phyloP scores from a whole-genome alignment of 1,140 invertebrate genomes.

The Latrodectus geometricus region DNA sequence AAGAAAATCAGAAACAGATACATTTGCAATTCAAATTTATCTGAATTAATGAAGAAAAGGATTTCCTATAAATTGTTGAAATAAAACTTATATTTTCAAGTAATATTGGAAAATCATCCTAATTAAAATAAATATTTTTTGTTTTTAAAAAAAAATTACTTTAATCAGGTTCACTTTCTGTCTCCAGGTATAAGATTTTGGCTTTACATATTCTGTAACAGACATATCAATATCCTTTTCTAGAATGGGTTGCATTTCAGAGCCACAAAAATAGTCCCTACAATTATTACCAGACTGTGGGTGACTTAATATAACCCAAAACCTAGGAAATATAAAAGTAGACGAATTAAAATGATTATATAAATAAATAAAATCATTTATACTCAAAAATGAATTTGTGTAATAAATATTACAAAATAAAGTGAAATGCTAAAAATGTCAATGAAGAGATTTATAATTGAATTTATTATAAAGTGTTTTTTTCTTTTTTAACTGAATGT shows the following conservation, averaged over 20 bases:
- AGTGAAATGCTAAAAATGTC: too few relatives aligned
- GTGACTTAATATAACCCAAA: conserved; percentile 62
- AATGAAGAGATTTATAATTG: too few relatives aligned
- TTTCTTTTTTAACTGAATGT: neutral
- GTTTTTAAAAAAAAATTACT: conserved; percentile 64
- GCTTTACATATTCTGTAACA: neutral
- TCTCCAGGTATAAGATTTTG: conserved; percentile 20
- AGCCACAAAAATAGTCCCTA: neutral
- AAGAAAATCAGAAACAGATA: too few relatives aligned
- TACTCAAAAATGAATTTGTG: too few relatives aligned
- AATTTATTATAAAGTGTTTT: neutral
- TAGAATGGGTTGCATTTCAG: conserved; percentile 32
- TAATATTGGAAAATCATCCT: neutral
- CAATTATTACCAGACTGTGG: conserved; percentile 20
- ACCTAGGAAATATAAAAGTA: conserved; percentile 29
- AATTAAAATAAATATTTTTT: too few relatives aligned
- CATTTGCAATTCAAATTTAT: too few relatives aligned
- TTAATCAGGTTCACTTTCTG: conserved; percentile 64
- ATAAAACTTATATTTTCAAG: neutral
- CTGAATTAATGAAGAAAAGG: too few relatives aligned
- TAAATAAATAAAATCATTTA: too few relatives aligned
- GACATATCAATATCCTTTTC: conserved; percentile 16
- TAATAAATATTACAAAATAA: too few relatives aligned
- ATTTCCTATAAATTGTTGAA: conserved; percentile 12
- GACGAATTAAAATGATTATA: neutral